A percentile compares a stretch with the other conserved stretches of the same genome.
Conservation (phyloP, 1,140 invertebrate species). For the Oryzaephilus surinamensis region DNA sequence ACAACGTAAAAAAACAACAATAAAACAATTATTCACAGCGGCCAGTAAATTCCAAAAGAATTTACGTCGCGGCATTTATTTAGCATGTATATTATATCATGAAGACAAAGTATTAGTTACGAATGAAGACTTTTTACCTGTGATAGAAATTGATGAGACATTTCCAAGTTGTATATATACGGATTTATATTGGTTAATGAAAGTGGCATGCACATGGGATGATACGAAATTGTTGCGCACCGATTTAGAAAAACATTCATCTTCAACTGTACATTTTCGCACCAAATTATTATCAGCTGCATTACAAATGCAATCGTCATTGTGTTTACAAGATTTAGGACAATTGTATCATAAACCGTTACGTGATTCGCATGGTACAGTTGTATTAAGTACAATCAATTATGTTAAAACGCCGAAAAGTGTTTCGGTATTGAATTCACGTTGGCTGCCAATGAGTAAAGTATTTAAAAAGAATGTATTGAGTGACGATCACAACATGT, state of each 20-base stretch:
- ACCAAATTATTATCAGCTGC: constrained; percentile 85
- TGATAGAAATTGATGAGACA: constrained; percentile 93
- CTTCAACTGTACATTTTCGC: constrained; percentile 81
- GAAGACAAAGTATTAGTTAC: constrained; percentile 93
- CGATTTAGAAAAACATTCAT: constrained; percentile 89
- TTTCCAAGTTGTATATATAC: constrained; percentile 82
- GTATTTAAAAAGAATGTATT: constrained; percentile 42
- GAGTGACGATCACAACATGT: constrained; percentile 62
- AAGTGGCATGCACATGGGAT: constrained; percentile 93
- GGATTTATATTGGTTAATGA: constrained; percentile 97
- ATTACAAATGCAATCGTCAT: constrained; percentile 81
- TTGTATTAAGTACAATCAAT: constrained; percentile 82
- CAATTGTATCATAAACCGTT: constrained; percentile 87
- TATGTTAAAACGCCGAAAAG: constrained; percentile 73
- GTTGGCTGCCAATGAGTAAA: constrained; percentile 80
- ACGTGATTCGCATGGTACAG: constrained; percentile 65
- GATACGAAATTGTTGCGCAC: constrained; percentile 80
- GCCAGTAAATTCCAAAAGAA: constrained; percentile 93
- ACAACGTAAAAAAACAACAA: constrained; percentile 78
- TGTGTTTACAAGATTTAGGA: constrained; percentile 84
- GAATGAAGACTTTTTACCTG: constrained; percentile 91
- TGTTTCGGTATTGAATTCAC: constrained; percentile 73
- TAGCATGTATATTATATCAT: constrained; percentile 85
- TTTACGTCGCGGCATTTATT: constrained; percentile 82
- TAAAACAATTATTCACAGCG: constrained; percentile 88